phyloP scores from a whole-genome alignment of 2,888 invertebrate genomes.

The Trichopria drosophilae region DNA sequence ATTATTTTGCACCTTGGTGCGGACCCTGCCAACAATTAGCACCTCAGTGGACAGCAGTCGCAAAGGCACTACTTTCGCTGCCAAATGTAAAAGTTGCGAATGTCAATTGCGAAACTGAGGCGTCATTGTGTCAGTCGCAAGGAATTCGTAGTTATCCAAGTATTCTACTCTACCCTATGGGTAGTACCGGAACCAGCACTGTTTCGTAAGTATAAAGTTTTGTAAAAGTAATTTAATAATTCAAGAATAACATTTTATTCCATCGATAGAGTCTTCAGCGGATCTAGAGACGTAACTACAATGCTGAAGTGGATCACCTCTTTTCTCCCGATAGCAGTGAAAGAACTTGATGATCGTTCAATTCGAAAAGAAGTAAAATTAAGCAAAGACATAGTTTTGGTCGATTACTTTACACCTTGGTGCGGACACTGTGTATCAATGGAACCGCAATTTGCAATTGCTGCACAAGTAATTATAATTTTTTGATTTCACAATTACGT shows the following conservation, averaged over 20 bases:
- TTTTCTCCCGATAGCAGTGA: constrained; percentile 66
- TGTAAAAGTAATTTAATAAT: constrained; percentile 23
- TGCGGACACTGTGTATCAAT: constrained; percentile 68
- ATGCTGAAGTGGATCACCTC: constrained; percentile 67
- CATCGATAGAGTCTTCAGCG: constrained; percentile 62
- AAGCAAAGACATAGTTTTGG: constrained; percentile 62
- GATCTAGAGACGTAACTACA: constrained; percentile 66
- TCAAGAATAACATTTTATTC: constrained; percentile 16
- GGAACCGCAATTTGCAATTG: constrained; percentile 69
- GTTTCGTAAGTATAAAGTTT: constrained; percentile 59
- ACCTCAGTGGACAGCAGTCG: constrained; percentile 69
- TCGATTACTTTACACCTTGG: constrained; percentile 74
- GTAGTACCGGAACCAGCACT: constrained; percentile 59
- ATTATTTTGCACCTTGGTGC: constrained; percentile 77
- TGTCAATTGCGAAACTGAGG: constrained; percentile 69
- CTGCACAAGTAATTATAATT: constrained; percentile 63
- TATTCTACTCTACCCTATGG: constrained; percentile 68
- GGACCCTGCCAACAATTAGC: constrained; percentile 72
- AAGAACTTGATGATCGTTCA: constrained; percentile 57
- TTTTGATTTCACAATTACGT: constrained; percentile 5
- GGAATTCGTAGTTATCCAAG: constrained; percentile 70
- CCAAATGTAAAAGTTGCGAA: constrained; percentile 65
- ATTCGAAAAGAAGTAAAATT: constrained; percentile 60
- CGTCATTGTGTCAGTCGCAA: constrained; percentile 63
- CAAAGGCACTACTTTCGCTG: constrained; percentile 60